Base-by-base conservation (phyloP, 2,113 vertebrate species). In the Reinhardtius hippoglossoides region DNA sequence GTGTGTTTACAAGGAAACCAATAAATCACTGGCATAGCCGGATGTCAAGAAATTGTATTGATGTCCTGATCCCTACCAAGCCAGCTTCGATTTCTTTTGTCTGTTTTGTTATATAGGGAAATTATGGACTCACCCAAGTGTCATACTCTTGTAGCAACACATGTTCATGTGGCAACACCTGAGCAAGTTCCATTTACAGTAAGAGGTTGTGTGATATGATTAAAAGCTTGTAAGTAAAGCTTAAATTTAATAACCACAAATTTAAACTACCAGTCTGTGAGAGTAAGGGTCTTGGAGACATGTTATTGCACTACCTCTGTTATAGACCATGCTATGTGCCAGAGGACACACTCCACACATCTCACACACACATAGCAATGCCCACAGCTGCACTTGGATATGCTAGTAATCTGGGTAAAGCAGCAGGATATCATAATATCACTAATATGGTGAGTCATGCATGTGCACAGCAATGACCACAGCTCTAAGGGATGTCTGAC, bases 341-440 rank as follows among this genome's bases (percentile, higher is more conserved):
- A 0, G 16, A 0, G 16, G 71, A 61, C 71, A 79, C 67, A 59
- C 50, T 66, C 48, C 55, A 71, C 35, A 10, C 26, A 64, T 26
- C 59, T 37, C 60, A 67, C 23, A 27, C 18, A 72, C 57, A 65
- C 50, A 66, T 27, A 72, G 31, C 6, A 8, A 46, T 31, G 55
- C 60, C 64, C 67, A 83, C 48, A 74, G 74, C 42, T 70, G 63
- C 37, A 60, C 60, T 63, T 46, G 70, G 74, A 76, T 75, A 63
- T 56, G 12, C 61, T 76, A 71, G 67, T 74, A 60, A 81, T 81
- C 59, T 74, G 74, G 70, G 67, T 72, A 81, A 80, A 79, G 68
- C 68, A 73, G 64, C 75, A 74, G 54, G 75, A 59, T 80, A 87
- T 74, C 81, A 74, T 68, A 71, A 74, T 76, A 85, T 84, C 74